These are phyloP conservation scores for Apostichopus leukothele DNA, from an alignment of 53 echinoderm and acorn worm species.

Conservation along the genomic window DNA sequence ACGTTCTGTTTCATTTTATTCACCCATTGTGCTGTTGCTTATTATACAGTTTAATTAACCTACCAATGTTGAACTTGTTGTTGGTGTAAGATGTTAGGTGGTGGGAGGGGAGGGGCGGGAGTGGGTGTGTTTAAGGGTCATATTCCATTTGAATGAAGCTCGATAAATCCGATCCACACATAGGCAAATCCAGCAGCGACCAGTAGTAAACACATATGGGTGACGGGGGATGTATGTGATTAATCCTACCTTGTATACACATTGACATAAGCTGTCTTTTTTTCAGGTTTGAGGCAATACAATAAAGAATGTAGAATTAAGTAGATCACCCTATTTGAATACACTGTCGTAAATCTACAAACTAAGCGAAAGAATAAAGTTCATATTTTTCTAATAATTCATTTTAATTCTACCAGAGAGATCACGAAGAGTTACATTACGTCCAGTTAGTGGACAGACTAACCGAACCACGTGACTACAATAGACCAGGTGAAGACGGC, in stretches of 20 bases:
- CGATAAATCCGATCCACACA: too few species aligned
- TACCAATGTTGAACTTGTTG: not conserved
- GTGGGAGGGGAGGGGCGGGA: not conserved
- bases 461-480: slow-evolving; percentile 65
- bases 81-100: not conserved
- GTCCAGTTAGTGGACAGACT: slow-evolving; percentile 75
- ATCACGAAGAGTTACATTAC: slow-evolving; percentile 45
- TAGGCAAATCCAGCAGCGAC: too few species aligned
- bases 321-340: not conserved
- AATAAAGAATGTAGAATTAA: not conserved
- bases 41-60: not conserved
- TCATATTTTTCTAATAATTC: not conserved
- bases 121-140: not conserved
- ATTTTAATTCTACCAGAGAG: not conserved
- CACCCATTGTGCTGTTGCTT: too few species aligned
- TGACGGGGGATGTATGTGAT: too few species aligned
- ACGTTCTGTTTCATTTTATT: not conserved
- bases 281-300: not conserved
- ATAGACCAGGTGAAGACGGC: slow-evolving; percentile 76
- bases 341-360: not conserved
- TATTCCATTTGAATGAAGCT: too few species aligned
- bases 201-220: too few species aligned
- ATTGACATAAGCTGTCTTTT: too few species aligned
- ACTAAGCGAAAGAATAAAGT: not conserved
- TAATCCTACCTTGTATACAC: too few species aligned